Conservation (phyloP, 2,888 invertebrate species). For the Ptycholaimellus sp. region DNA sequence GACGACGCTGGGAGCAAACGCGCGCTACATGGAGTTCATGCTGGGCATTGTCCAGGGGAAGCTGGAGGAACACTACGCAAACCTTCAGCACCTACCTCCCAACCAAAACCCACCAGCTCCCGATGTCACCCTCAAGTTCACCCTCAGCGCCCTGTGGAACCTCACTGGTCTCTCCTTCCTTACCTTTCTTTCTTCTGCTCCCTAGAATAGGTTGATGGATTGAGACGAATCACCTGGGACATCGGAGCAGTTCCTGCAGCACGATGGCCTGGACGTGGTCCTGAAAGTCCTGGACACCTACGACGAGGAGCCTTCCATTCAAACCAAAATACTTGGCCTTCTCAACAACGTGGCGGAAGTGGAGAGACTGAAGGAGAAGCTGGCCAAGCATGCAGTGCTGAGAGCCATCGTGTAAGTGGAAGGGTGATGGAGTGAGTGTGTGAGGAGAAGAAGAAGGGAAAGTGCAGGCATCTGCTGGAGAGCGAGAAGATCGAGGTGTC, state of each 20-base stretch:
- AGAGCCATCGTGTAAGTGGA: slow-evolving; percentile 1
- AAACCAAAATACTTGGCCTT: slow-evolving; percentile 48
- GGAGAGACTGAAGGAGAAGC: slow-evolving; percentile 32
- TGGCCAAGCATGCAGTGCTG: slow-evolving; percentile 37
- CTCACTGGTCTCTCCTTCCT: slow-evolving; percentile 36
- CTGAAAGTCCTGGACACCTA: slow-evolving; percentile 39
- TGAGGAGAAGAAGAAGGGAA: background rate
- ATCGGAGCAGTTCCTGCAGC: slow-evolving; percentile 42
- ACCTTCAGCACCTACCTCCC: slow-evolving; percentile 5
- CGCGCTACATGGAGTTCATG: slow-evolving; percentile 44
- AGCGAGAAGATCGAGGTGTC: slow-evolving; percentile 39
- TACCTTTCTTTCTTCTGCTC: background rate
- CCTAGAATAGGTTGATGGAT: slow-evolving; percentile 8
- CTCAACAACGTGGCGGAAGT: slow-evolving; percentile 54
- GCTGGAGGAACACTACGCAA: slow-evolving; percentile 21
- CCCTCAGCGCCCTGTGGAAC: slow-evolving; percentile 51
- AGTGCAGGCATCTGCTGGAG: background rate
- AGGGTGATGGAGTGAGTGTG: background rate
- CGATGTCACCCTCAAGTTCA: slow-evolving; percentile 50
- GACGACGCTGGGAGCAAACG: slow-evolving; percentile 40
- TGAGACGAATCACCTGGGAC: slow-evolving; percentile 47
- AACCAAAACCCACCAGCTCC: slow-evolving; percentile 17
- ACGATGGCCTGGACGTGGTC: slow-evolving; percentile 43
- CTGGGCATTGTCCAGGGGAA: slow-evolving; percentile 38
- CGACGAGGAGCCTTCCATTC: slow-evolving; percentile 39